Base-by-base conservation (phyloP, 2,113 vertebrate genomes). In the Perognathus longimembris region DNA sequence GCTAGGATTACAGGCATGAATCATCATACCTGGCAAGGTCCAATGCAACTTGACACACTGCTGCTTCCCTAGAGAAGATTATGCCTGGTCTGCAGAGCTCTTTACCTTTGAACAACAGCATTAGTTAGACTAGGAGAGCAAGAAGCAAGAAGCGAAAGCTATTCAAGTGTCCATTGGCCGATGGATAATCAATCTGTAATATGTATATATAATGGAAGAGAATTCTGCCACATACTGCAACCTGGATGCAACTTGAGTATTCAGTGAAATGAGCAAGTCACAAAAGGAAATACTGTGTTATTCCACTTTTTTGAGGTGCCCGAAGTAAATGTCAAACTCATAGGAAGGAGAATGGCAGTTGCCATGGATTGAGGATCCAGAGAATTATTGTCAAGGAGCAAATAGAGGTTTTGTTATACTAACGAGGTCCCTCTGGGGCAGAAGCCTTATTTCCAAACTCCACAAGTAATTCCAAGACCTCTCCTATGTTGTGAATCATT, bases 91-190 rank as follows among this genome's bases (percentile, higher is more conserved):
- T 28, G 30, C 6, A 66, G 77, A 34, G 66, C n/a, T 45, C 70
- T 50, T 59, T 71, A 3, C 20, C 4, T 12, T 11, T 32, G 28
- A 85, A 42, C 38, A 38, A 34, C 4, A 7, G 57, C 32, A 21
- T 28, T 2, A 34, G 50, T 36, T 59, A 64, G 20, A 40, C 8
- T 74, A 22, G 50, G 0, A 4, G 14, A 17, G 12, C 50, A 54
- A 54, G 50, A 54, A 15, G 7, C 0, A 0, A 61, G 54, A 67
- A 40, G 26, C n/a, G n/a, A 54, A 85, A 80, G 34, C 59, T 70
- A 34, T 11, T 7, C 57, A n/a, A 10, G 34, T 1, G 11, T 59
- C 59, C 73, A 3, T 0, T 15, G 34, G 30, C 5, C 3, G 34
- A 6, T 2, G n/a, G 10, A 21, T 26, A 40, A 85, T 63, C 54